Percentiles rank a stretch among this genome's conserved stretches.
Evolutionary conservation across 2,797 vertebrate species (phyloP).

Genomic region (Prionace glauca): DNA sequence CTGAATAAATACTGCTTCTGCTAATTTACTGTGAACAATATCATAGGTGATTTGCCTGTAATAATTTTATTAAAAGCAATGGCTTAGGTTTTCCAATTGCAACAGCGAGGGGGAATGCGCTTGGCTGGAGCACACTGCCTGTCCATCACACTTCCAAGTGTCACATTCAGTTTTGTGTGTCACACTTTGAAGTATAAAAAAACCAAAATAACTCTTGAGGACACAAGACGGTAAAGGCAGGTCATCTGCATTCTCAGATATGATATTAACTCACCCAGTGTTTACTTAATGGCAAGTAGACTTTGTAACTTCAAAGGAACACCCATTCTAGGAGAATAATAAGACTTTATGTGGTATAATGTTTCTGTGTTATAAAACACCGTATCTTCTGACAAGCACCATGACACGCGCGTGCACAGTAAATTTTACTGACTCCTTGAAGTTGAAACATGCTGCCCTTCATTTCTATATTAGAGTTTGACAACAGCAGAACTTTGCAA

Average conservation of each 20-base stretch:
- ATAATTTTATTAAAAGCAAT: not conserved
- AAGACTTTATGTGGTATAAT: not conserved
- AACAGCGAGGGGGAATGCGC: not conserved
- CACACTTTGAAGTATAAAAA: not conserved
- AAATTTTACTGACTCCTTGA: not conserved
- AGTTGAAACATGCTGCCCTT: not conserved
- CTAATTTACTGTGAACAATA: not conserved
- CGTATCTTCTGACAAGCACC: not conserved
- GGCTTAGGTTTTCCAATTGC: not conserved
- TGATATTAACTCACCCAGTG: not conserved
- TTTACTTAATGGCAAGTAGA: constrained; percentile 14
- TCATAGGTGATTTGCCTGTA: not conserved
- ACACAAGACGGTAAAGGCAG: not conserved
- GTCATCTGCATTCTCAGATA: not conserved
- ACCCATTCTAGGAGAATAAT: not conserved
- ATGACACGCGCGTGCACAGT: not conserved
- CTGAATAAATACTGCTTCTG: not conserved
- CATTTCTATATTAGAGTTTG: not conserved
- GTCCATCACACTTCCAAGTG: not conserved
- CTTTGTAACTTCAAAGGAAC: not conserved
- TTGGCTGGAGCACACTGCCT: not conserved
- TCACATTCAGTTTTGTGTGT: not conserved
- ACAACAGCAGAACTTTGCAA: not conserved
- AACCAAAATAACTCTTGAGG: not conserved
- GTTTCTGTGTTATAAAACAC: not conserved